Conservation (phyloP, 2,797 vertebrate genomes). For the Masticophis lateralis region DNA sequence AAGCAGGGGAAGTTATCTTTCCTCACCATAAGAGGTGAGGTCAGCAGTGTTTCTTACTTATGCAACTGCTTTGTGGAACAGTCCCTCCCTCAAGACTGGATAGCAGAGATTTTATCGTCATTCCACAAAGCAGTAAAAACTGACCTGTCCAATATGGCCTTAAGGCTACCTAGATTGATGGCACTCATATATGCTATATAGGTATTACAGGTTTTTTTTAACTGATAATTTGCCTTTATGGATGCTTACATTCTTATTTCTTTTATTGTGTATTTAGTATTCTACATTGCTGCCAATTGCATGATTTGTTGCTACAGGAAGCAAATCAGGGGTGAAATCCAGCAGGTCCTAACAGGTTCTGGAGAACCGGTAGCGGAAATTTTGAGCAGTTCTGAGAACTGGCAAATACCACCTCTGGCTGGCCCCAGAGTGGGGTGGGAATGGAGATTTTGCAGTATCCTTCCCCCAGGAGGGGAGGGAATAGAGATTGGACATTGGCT, state of each 20-base stretch:
- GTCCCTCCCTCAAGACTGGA: not conserved
- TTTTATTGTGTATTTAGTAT: not conserved
- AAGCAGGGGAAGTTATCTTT: not conserved
- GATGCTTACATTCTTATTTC: not conserved
- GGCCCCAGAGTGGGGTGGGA: no score
- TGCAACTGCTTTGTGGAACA: not conserved
- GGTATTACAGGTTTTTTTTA: not conserved
- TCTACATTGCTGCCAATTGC: not conserved
- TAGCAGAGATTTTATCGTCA: not conserved
- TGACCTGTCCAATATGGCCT: not conserved
- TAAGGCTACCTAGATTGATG: not conserved
- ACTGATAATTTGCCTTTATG: not conserved
- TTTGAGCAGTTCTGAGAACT: no score
- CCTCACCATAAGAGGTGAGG: not conserved
- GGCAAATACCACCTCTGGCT: no score
- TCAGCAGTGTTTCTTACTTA: not conserved
- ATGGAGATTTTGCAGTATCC: no score
- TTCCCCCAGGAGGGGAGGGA: no score
- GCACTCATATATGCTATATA: not conserved
- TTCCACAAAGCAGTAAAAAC: not conserved
- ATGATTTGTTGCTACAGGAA: not conserved
- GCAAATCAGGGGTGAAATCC: no score
- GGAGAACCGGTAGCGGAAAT: no score
- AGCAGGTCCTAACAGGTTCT: no score
- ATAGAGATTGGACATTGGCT: no score